These are phyloP conservation scores for Willowsia nigromaculata DNA, from an alignment of 2,888 invertebrate genomes.

Conservation along the genomic window DNA sequence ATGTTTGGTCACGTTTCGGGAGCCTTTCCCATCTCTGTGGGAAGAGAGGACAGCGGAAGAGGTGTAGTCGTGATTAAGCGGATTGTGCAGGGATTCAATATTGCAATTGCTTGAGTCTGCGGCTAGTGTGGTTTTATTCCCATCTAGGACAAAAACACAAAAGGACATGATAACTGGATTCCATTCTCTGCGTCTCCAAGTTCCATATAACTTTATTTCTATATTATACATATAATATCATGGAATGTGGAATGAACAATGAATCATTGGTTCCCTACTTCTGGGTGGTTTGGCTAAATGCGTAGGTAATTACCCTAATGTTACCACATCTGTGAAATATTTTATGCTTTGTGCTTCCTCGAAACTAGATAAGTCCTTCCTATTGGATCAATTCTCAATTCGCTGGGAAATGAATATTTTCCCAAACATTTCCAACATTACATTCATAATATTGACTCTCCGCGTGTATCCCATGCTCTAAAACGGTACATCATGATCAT, in stretches of 20 bases:
- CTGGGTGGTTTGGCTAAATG: not conserved
- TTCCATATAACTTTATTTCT: too few species aligned
- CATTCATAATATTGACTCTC: too few species aligned
- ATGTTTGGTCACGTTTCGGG: conserved; percentile 1
- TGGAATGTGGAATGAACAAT: not conserved
- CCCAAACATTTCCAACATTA: too few species aligned
- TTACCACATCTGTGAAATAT: too few species aligned
- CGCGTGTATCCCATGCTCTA: too few species aligned
- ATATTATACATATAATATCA: too few species aligned
- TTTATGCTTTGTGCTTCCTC: not conserved
- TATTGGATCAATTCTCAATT: not conserved
- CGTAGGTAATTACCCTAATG: not conserved
- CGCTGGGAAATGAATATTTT: not conserved
- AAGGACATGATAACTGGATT: not conserved
- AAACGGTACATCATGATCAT: too few species aligned
- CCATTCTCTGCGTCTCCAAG: not conserved
- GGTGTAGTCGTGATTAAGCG: conserved; percentile 44
- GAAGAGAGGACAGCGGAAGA: not conserved
- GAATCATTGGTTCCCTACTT: not conserved
- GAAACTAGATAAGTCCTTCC: not conserved
- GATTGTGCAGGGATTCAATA: conserved; percentile 42
- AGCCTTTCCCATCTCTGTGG: conserved; percentile 5
- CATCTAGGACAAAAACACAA: conserved; percentile 10
- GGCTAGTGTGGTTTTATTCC: conserved; percentile 20
- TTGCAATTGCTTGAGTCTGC: conserved; percentile 63